phyloP scores from a whole-genome alignment of 2,113 vertebrate species.

The Bos taurus region ARS-UCD2.0 NC_037348.1:5986501-5987000 shows the following conservation, averaged over 20 bases:
- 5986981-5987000: not conserved
- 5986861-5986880: not conserved
- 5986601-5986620: not conserved
- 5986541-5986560: rapidly evolving
- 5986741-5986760: not conserved
- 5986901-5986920: not conserved
- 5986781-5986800: not conserved
- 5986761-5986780: not conserved
- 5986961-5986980: not conserved
- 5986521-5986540: not conserved
- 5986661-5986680: not conserved
- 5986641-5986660: not conserved
- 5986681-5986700: not conserved
- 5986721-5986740: not conserved
- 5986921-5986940: not conserved
- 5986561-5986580: not conserved
- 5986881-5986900: not conserved
- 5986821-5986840: not conserved
- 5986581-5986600: not conserved
- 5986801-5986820: not conserved
- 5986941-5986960: slow-evolving; percentile 6
- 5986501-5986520: not conserved
- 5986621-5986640: not conserved
- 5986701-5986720: not conserved
- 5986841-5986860: not conserved